A percentile compares a stretch with the other conserved stretches of the same genome.
Conservation (phyloP, 1,140 invertebrate genomes). For the Drosophila simulans region DNA sequence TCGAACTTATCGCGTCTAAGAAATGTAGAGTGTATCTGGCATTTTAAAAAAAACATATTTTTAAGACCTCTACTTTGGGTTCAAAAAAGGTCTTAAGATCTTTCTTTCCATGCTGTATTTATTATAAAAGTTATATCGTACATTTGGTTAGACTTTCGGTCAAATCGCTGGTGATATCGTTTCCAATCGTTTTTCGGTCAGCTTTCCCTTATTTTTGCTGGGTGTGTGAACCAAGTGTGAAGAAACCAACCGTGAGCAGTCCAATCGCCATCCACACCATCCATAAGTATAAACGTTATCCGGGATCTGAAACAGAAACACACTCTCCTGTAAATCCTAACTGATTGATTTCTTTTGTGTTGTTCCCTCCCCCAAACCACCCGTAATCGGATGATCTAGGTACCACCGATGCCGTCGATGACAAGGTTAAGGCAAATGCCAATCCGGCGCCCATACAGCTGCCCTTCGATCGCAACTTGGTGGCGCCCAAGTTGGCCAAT, state of each 20-base stretch:
- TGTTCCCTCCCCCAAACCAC: background rate
- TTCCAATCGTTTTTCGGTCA: constrained; percentile 5
- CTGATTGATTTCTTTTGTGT: constrained; percentile 23
- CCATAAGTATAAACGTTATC: constrained; percentile 45
- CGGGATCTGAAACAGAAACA: background rate
- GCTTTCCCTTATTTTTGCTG: constrained; percentile 17
- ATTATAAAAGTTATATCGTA: too few relatives aligned
- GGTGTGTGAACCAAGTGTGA: constrained; percentile 43
- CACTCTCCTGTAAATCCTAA: constrained; percentile 13
- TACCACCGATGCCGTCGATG: background rate
- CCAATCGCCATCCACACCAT: constrained; percentile 25
- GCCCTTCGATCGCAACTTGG: constrained; percentile 83
- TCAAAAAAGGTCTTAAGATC: background rate
- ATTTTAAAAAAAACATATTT: too few relatives aligned
- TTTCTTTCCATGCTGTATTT: background rate
- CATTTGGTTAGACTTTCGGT: background rate
- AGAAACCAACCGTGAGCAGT: constrained; percentile 20
- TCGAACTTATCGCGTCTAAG: background rate
- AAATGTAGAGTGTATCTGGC: too few relatives aligned
- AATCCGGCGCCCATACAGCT: constrained; percentile 28
- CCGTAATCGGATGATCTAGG: constrained; percentile 20
- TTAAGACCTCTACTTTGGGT: background rate
- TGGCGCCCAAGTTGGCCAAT: constrained; percentile 91
- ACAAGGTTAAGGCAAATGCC: constrained; percentile 15
- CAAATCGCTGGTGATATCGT: background rate